These are phyloP conservation scores for Manduca sexta DNA, from an alignment of 1,140 invertebrate genomes.

Conservation along the genomic window DNA sequence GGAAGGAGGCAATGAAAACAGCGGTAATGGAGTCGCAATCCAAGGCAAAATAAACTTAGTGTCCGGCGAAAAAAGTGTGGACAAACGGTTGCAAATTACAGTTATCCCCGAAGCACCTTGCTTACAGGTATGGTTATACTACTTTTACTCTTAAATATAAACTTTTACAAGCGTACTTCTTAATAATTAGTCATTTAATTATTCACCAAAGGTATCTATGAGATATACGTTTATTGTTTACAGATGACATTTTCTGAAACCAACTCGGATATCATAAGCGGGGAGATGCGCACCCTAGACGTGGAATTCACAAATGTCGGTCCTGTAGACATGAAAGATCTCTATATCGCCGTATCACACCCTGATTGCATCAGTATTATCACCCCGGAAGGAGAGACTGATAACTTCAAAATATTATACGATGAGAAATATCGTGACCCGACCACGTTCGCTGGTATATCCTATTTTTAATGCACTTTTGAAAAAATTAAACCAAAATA, in stretches of 20 bases:
- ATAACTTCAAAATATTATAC: constrained; percentile 45
- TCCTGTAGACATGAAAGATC: constrained; percentile 76
- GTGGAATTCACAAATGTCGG: constrained; percentile 82
- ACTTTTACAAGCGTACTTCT: not conserved
- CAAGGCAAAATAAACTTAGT: constrained; percentile 78
- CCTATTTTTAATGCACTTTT: too few relatives aligned
- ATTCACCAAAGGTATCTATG: too few relatives aligned
- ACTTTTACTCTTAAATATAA: not conserved
- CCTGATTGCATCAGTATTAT: constrained; percentile 79
- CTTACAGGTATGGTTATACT: constrained; percentile 75
- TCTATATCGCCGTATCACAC: constrained; percentile 79
- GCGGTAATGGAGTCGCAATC: constrained; percentile 60
- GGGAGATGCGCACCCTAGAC: constrained; percentile 80
- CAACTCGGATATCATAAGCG: constrained; percentile 79
- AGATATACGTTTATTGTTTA: constrained; percentile 7
- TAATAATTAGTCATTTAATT: too few relatives aligned
- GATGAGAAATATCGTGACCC: constrained; percentile 50
- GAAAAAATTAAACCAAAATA: too few relatives aligned
- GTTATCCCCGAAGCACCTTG: constrained; percentile 81
- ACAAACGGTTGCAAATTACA: constrained; percentile 78
- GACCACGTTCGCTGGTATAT: constrained; percentile 31
- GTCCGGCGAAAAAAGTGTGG: constrained; percentile 62
- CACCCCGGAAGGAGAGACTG: constrained; percentile 28
- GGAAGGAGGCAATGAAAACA: constrained; percentile 56
- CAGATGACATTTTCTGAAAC: constrained; percentile 79